These are phyloP conservation scores for Tenrec ecaudatus DNA, from an alignment of 2,113 vertebrate species.

Conservation along the genomic window DNA sequence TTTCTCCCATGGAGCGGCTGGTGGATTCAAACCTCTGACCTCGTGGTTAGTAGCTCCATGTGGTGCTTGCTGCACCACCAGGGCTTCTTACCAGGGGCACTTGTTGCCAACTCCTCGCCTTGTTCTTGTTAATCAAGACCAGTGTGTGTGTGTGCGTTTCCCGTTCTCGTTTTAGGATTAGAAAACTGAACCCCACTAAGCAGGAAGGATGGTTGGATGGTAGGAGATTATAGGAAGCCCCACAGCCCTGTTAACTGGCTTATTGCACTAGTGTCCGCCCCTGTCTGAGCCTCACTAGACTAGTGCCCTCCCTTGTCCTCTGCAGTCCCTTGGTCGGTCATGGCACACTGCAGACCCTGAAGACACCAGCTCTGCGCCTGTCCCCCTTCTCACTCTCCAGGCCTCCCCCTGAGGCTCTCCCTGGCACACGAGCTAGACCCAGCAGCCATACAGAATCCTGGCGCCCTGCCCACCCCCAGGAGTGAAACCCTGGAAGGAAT, in stretches of 20 bases:
- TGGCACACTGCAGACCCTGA: slow-evolving; percentile 26
- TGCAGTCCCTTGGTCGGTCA: slow-evolving; percentile 46
- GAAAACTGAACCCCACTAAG: background rate
- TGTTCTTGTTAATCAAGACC: background rate
- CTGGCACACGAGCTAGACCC: accelerated
- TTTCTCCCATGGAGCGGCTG: no score
- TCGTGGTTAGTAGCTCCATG: background rate
- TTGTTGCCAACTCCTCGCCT: background rate
- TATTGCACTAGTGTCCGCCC: slow-evolving; percentile 44
- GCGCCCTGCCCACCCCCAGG: background rate
- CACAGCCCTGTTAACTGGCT: background rate
- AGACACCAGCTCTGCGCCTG: background rate
- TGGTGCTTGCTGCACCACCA: background rate
- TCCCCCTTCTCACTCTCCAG: background rate
- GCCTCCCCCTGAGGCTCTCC: background rate
- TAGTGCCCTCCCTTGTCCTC: slow-evolving; percentile 46
- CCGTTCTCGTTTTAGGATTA: background rate
- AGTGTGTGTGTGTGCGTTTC: background rate
- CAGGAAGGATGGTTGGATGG: background rate
- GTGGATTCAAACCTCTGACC: no score
- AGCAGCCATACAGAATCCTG: background rate
- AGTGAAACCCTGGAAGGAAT: no score
- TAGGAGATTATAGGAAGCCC: background rate
- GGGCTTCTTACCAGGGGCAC: background rate
- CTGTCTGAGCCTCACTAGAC: slow-evolving; percentile 44